These are phyloP conservation scores for Craseonycteris thonglongyai DNA, from an alignment of 2,113 vertebrate genomes.

Conservation along the genomic window DNA sequence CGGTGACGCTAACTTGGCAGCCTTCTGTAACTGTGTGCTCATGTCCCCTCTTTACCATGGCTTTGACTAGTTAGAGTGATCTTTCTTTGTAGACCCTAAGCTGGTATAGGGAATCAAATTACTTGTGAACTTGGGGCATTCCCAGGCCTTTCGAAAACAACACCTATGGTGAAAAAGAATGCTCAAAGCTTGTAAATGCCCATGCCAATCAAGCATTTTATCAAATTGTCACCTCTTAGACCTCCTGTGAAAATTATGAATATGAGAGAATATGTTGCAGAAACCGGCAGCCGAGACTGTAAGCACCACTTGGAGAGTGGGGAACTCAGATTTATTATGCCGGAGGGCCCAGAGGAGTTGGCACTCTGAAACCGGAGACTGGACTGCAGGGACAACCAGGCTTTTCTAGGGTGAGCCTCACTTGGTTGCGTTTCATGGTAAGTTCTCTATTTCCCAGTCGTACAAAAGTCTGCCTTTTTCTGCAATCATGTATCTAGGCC, in stretches of 20 bases:
- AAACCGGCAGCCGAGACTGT: too few relatives aligned
- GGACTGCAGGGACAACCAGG: too few relatives aligned
- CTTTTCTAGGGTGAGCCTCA: too few relatives aligned
- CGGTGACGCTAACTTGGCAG: not conserved
- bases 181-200: not conserved
- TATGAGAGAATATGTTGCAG: not conserved
- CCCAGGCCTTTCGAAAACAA: not conserved
- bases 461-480: too few relatives aligned
- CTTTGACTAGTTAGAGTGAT: not conserved
- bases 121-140: fast-evolving
- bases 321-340: too few relatives aligned
- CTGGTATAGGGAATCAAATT: not conserved
- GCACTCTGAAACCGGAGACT: too few relatives aligned
- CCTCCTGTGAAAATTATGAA: not conserved
- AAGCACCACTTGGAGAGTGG: too few relatives aligned
- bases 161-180: not conserved
- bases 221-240: not conserved
- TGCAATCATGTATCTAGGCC: too few relatives aligned
- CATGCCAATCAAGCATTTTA: not conserved
- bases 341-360: too few relatives aligned
- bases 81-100: not conserved
- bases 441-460: too few relatives aligned
- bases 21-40: not conserved
- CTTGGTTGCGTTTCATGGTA: too few relatives aligned
- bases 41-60: fast-evolving